phyloP scores from a whole-genome alignment of 2,888 invertebrate species.

The Tetanocera ferruginea region DNA sequence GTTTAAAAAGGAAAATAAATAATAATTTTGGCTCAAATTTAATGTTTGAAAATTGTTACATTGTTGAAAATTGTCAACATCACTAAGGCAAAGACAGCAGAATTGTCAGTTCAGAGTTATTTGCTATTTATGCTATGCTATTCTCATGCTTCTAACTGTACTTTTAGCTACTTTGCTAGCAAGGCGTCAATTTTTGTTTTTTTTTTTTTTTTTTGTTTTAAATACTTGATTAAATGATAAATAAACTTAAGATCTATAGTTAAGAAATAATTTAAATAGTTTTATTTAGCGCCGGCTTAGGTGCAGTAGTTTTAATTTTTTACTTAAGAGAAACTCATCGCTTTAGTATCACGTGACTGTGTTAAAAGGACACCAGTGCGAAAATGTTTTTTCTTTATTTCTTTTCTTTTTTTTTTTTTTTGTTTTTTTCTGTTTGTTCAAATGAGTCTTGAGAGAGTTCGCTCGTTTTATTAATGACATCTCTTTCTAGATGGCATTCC shows the following conservation, averaged over 20 bases:
- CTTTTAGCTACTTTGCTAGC: conserved; percentile 64
- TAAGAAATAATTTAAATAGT: conserved; percentile 38
- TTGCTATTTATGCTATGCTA: neutral
- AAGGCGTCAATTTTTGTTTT: conserved; percentile 65
- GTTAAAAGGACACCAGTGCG: neutral
- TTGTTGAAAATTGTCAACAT: conserved; percentile 64
- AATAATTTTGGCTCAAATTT: conserved; percentile 44
- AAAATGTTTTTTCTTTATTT: neutral
- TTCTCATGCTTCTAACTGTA: neutral
- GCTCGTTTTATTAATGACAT: neutral
- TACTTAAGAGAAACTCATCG: conserved; percentile 16
- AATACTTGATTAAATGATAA: conserved; percentile 39
- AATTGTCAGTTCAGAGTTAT: neutral
- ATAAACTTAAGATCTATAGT: conserved; percentile 32
- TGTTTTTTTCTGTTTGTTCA: neutral
- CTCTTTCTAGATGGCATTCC: conserved; percentile 4
- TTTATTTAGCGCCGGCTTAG: neutral
- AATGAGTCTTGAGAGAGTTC: neutral
- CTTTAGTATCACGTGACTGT: conserved; percentile 31
- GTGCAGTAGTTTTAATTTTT: neutral
- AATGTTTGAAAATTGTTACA: conserved; percentile 42
- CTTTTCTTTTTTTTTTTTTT: neutral
- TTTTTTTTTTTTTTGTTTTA: conserved; percentile 35
- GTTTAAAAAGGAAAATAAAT: conserved; percentile 32
- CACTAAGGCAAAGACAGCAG: conserved; percentile 63